Percentiles rank a stretch among this genome's conserved stretches.
These are phyloP conservation scores for Thaumetopoea pityocampa DNA, from an alignment of 1,140 invertebrate species.

Conservation along the genomic window DNA sequence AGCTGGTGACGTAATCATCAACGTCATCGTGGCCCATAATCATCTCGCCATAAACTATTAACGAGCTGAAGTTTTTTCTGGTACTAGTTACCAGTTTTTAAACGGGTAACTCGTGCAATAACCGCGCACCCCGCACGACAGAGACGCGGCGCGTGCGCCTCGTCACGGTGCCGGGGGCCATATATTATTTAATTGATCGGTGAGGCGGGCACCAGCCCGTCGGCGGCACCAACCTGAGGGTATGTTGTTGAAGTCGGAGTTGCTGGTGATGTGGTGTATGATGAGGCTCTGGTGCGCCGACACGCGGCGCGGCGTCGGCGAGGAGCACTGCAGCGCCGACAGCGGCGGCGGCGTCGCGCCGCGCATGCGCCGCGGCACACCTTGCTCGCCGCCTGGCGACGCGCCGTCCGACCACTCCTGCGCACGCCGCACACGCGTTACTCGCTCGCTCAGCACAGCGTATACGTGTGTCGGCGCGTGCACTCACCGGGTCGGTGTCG, in stretches of 20 bases:
- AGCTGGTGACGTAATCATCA: too few species aligned
- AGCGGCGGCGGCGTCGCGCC: slow-evolving; percentile 51
- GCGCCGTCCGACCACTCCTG: slow-evolving; percentile 49
- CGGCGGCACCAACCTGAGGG: slow-evolving; percentile 39
- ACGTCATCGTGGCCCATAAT: too few species aligned
- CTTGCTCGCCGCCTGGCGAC: slow-evolving; percentile 8
- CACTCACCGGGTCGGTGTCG: slow-evolving; percentile 39
- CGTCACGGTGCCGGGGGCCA: slow-evolving; percentile 21
- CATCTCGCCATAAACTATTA: too few species aligned
- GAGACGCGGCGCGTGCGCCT: slow-evolving; percentile 27
- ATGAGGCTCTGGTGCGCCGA: slow-evolving; percentile 63
- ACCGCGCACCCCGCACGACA: too few species aligned
- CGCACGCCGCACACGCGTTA: too few species aligned
- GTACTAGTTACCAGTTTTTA: too few species aligned
- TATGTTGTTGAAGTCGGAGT: slow-evolving; percentile 67
- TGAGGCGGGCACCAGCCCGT: not conserved
- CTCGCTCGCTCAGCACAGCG: too few species aligned
- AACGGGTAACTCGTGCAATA: too few species aligned
- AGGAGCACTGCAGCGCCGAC: slow-evolving; percentile 64
- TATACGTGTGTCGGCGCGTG: not conserved
- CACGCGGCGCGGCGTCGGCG: slow-evolving; percentile 61
- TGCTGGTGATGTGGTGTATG: slow-evolving; percentile 67
- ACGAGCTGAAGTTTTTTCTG: too few species aligned
- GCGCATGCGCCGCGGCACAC: slow-evolving; percentile 12
- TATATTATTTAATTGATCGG: not conserved